Base-by-base conservation (phyloP, 1,140 invertebrate genomes). In the Schlechtendalia chinensis region DNA sequence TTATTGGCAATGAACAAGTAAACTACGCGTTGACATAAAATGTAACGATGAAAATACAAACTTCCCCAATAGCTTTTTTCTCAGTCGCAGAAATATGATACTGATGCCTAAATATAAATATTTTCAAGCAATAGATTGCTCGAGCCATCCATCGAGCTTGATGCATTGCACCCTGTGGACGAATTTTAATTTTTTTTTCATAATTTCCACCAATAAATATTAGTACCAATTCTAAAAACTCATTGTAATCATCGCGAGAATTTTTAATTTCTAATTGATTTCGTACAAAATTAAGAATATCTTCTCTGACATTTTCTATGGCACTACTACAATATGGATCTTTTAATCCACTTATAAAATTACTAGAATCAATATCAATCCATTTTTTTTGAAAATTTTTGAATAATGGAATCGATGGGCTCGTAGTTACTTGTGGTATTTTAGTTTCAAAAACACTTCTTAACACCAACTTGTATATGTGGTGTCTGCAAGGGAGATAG, bases 111-210 rank as follows among this genome's bases (percentile, higher is more conserved):
- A 82, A 83, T 11, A 82, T 14, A 61, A 61, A 83, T n/a, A 80
- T n/a, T n/a, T n/a, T n/a, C n/a, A n/a, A n/a, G n/a, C n/a, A n/a
- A n/a, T n/a, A n/a, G n/a, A n/a, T n/a, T 56, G 82, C 74, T 58
- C 81, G 75, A 17, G 77, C 22, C 79, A 82, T 83, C 83, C 85
- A 86, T 56, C 85, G 71, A 56, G 85, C 84, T 74, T 84, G 82
- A 83, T 85, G 84, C 74, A 86, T 82, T 58, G 85, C 82, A 81
- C 84, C 83, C 77, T 84, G 84, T 50, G 84, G 67, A 83, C 85
- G 84, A 72, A 83, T 83, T 56, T 84, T 84, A 29, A 61, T 77
- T 50, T 77, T 74, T 24, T 74, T 27, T 32, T 67, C 63, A n/a
- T 45, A 67, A 39, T 67, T 32, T 32, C 63, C 63, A 67, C 32